phyloP scores from a whole-genome alignment of 2,888 invertebrate species.

The Pseudolycoriella hygida region DNA sequence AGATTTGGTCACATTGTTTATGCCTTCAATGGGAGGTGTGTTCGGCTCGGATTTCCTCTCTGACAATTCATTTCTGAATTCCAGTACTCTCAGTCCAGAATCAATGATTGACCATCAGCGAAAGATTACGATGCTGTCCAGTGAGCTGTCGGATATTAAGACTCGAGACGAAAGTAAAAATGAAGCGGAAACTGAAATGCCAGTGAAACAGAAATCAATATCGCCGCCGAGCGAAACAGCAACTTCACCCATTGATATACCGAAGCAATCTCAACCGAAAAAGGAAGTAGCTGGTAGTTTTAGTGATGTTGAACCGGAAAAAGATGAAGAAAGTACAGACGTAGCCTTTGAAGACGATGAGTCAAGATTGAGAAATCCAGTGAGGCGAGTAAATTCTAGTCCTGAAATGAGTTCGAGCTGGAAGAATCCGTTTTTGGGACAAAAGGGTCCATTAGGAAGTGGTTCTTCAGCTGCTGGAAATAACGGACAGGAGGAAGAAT shows the following conservation, averaged over 20 bases:
- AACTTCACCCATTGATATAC: slow-evolving; percentile 46
- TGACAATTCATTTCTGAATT: neutral
- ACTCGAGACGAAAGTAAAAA: neutral
- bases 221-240: slow-evolving; percentile 11
- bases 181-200: neutral
- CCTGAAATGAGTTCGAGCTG: slow-evolving; percentile 84
- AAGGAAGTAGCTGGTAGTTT: slow-evolving; percentile 24
- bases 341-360: slow-evolving; percentile 23
- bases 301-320: slow-evolving; percentile 22
- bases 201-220: neutral
- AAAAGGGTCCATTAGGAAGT: slow-evolving; percentile 17
- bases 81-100: neutral
- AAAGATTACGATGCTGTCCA: neutral
- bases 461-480: neutral
- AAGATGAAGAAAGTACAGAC: slow-evolving; percentile 9
- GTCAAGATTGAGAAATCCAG: slow-evolving; percentile 51
- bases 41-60: slow-evolving; percentile 16
- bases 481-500: slow-evolving; percentile 1
- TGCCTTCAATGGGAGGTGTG: slow-evolving; percentile 35
- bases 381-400: slow-evolving; percentile 75
- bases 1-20: slow-evolving; percentile 43
- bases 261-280: slow-evolving; percentile 35
- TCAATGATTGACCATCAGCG: neutral
- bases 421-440: slow-evolving; percentile 49
- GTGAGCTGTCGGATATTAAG: neutral